A percentile compares a stretch with the other conserved stretches of the same genome.
These are phyloP conservation scores for Ophraella communa DNA, from an alignment of 2,888 invertebrate genomes.

Conservation along the genomic window DNA sequence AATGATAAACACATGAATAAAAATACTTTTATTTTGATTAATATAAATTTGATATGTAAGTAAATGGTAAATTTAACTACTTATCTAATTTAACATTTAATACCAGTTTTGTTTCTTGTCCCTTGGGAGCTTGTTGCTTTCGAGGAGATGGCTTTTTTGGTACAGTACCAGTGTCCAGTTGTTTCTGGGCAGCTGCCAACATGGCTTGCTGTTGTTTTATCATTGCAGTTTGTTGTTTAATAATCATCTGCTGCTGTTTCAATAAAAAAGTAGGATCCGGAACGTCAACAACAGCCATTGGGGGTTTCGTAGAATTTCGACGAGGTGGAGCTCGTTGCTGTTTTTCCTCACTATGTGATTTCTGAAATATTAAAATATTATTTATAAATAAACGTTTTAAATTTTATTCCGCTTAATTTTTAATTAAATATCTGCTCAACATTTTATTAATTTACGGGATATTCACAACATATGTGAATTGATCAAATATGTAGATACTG, in stretches of 20 bases:
- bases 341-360: not conserved
- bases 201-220: not conserved
- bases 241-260: not conserved
- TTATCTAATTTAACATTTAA: not conserved
- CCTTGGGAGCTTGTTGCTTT: not conserved
- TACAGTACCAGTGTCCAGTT: not conserved
- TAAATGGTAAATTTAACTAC: not conserved
- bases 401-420: too few species aligned
- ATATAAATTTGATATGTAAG: not conserved
- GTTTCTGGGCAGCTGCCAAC: not conserved
- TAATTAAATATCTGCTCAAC: too few species aligned
- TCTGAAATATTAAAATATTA: not conserved
- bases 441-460: too few species aligned
- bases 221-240: not conserved
- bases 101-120: not conserved
- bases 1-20: too few species aligned
- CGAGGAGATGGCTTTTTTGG: not conserved
- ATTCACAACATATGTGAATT: too few species aligned
- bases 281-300: not conserved
- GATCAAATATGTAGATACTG: too few species aligned
- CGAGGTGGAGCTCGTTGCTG: not conserved
- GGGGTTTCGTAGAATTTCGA: not conserved
- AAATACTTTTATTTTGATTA: not conserved
- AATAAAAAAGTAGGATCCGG: not conserved
- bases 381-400: too few species aligned